Conservation (phyloP, 2,113 vertebrate species). For the Sitta europaea region DNA sequence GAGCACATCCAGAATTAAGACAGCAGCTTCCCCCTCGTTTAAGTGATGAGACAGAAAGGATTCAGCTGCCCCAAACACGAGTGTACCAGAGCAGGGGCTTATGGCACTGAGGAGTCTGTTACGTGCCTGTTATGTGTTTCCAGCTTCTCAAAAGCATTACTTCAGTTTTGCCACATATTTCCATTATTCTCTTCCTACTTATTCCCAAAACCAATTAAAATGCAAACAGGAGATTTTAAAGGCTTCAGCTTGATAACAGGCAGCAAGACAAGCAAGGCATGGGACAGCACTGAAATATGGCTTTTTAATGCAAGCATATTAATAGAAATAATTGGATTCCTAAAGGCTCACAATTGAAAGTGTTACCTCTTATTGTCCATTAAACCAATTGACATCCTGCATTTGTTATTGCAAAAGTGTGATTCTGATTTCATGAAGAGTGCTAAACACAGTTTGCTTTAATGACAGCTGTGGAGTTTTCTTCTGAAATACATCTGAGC, state of each 20-base stretch:
- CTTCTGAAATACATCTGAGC: conserved; percentile 18
- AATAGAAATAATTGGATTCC: conserved; percentile 79
- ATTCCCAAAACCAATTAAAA: conserved; percentile 77
- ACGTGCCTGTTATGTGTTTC: conserved; percentile 1
- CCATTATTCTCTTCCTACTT: conserved; percentile 54
- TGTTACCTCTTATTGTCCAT: conserved; percentile 66
- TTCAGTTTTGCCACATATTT: conserved; percentile 63
- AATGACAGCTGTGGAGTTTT: conserved; percentile 56
- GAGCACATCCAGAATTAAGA: neutral
- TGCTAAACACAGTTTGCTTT: conserved; percentile 29
- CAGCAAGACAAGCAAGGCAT: conserved; percentile 63
- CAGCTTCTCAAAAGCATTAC: conserved; percentile 18
- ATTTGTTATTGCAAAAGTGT: conserved; percentile 68
- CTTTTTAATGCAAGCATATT: conserved; percentile 65
- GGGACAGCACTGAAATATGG: conserved; percentile 67
- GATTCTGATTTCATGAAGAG: conserved; percentile 38
- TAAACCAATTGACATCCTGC: conserved; percentile 65
- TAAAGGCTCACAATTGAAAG: conserved; percentile 61
- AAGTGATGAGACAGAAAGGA: neutral
- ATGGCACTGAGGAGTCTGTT: neutral
- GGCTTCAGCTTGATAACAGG: conserved; percentile 66
- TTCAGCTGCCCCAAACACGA: neutral
- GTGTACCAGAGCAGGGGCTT: neutral
- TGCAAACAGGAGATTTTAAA: conserved; percentile 70
- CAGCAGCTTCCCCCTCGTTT: neutral